Evolutionary conservation across 1,140 invertebrate species (phyloP).

Genomic region (Zaprionus inermis): DNA sequence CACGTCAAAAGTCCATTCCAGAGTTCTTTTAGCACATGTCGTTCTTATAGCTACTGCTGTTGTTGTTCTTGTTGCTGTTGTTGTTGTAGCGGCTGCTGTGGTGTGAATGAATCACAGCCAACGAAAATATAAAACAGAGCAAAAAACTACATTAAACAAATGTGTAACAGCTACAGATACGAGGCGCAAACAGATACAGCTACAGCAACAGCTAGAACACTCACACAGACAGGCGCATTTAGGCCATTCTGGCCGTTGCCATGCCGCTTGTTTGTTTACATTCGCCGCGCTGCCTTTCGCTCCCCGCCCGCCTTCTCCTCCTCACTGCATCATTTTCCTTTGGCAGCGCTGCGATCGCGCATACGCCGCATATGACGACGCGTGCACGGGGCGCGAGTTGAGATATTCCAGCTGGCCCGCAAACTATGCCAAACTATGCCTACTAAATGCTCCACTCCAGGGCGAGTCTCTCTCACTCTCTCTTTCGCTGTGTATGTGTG

Average conservation of each 20-base stretch:
- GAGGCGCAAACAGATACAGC: background rate
- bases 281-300: background rate
- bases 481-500: conserved; percentile 3
- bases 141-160: conserved; percentile 45
- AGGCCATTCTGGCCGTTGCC: conserved; percentile 25
- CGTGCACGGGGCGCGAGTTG: conserved; percentile 54
- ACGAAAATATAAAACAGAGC: conserved; percentile 41
- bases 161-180: conserved; percentile 9
- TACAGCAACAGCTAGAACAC: conserved; percentile 9
- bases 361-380: conserved; percentile 36
- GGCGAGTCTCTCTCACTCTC: background rate
- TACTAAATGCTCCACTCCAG: conserved; percentile 10
- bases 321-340: background rate
- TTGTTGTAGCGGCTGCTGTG: conserved; percentile 24
- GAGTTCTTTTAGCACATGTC: conserved; percentile 32
- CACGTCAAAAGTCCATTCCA: conserved; percentile 39
- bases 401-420: conserved; percentile 68
- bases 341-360: conserved; percentile 20
- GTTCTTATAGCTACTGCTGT: conserved; percentile 1
- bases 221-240: background rate
- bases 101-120: conserved; percentile 50
- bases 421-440: conserved; percentile 43
- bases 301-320: background rate
- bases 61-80: conserved; percentile 7
- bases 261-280: conserved; percentile 71